Base-by-base conservation (phyloP, 1,140 invertebrate species). In the Drosophila navojoa region DNA sequence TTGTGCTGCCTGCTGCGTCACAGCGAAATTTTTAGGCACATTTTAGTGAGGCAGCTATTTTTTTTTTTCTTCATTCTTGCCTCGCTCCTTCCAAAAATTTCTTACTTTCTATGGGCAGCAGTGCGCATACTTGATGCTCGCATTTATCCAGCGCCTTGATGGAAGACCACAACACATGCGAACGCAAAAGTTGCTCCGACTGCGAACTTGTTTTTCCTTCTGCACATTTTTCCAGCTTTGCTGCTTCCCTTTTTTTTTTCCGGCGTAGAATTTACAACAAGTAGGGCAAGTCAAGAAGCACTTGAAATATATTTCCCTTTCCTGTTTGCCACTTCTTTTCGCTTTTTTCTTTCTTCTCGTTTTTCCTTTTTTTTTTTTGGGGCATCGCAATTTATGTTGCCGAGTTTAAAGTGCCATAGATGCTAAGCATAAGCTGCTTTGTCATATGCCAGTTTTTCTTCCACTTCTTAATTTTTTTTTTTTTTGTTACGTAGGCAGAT, bases 131-230 rank as follows among this genome's bases (percentile, higher is more conserved):
- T 84, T 84, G 84, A 87, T 87, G 76, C 54, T 44, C 50, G 63
- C 29, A 45, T 45, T 45, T 49, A 16, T 53, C 27, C 47, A 29
- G 22, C 40, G 32, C 70, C 77, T 62, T 87, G 84, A 87, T 82
- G 84, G 59, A 87, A 84, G 84, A 82, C 84, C 84, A 79, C 84
- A 84, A 87, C 79, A 87, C 84, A 87, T 89, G 84, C 84, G 84
- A 86, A 84, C 76, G 42, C n/a, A 45, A 73, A 89, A 82, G 64
- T 87, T 81, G 29, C 61, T 63, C n/a, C 58, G 49, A 35, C 45
- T 15, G 13, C 40, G 40, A 58, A 71, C 68, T 71, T 75, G 25
- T 47, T 45, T 63, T 67, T 71, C 9, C 25, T 6, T 25, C 47
- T n/a, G 45, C 32, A 15, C 58, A 29, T 49, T 13, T 63, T 25